A percentile compares a stretch with the other conserved stretches of the same genome.
These are phyloP conservation scores for Xenotilapia leptura DNA, from an alignment of 2,113 vertebrate genomes.

Conservation along the genomic window DNA sequence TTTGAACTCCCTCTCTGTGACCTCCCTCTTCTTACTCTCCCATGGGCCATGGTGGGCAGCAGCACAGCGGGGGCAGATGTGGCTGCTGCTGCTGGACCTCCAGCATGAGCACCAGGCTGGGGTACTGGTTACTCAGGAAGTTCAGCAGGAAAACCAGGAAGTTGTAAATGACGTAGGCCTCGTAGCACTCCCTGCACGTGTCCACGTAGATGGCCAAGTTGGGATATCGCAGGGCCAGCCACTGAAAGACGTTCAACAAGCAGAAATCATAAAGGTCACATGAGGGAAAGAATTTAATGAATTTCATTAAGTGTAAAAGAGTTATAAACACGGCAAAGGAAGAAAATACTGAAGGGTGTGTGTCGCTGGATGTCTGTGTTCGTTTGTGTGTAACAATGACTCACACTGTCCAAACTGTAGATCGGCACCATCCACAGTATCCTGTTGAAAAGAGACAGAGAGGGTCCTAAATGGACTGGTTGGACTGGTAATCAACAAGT, in stretches of 20 bases:
- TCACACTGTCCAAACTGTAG: slow-evolving; percentile 97
- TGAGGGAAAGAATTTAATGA: neutral
- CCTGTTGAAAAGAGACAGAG: slow-evolving; percentile 58
- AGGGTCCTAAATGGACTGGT: neutral
- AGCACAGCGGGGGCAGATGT: slow-evolving; percentile 90
- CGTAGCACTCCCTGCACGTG: slow-evolving; percentile 96
- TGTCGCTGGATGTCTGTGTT: neutral
- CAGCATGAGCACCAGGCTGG: slow-evolving; percentile 88
- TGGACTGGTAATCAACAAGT: neutral
- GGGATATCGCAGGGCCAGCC: slow-evolving; percentile 92
- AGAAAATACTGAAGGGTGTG: neutral
- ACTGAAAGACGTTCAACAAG: slow-evolving; percentile 60
- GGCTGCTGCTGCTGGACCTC: slow-evolving; percentile 93
- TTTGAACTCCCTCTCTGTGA: neutral
- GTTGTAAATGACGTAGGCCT: slow-evolving; percentile 98
- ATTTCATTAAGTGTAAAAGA: neutral
- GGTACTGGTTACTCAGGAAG: slow-evolving; percentile 89
- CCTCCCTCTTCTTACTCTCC: slow-evolving; percentile 82
- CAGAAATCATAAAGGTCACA: neutral
- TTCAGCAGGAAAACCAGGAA: slow-evolving; percentile 96
- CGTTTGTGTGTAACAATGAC: slow-evolving; percentile 48
- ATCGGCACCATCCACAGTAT: slow-evolving; percentile 99
- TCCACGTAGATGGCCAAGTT: slow-evolving; percentile 94
- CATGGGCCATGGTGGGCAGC: slow-evolving; percentile 93
- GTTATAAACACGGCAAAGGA: neutral